These are phyloP conservation scores for Xerus rutilus DNA, from an alignment of 2,797 vertebrate species.

Conservation along the genomic window DNA sequence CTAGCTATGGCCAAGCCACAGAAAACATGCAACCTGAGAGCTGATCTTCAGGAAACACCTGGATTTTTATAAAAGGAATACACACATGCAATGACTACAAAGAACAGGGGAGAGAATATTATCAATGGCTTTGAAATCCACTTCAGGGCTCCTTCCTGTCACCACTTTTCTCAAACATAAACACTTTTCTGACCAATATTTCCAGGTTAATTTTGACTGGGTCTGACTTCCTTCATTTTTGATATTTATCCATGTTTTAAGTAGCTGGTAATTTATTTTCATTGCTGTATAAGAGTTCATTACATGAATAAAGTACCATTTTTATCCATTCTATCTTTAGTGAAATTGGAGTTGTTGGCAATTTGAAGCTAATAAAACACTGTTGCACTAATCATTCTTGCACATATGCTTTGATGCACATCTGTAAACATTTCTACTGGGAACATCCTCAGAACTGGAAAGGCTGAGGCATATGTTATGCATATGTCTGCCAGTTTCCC, in stretches of 20 bases:
- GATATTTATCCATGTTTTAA: not conserved
- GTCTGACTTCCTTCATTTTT: not conserved
- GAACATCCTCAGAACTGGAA: not conserved
- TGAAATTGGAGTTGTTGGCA: not conserved
- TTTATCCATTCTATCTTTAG: not conserved
- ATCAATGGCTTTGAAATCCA: fast-evolving
- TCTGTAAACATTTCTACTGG: not conserved
- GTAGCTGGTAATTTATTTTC: not conserved
- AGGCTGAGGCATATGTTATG: not conserved
- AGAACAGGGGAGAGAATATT: not conserved
- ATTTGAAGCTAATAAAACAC: not conserved
- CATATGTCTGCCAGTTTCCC: not conserved
- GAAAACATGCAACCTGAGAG: fast-evolving
- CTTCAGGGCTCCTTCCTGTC: not conserved
- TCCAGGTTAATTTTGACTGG: not conserved
- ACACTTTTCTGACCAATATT: not conserved
- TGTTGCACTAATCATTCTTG: not conserved
- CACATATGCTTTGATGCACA: not conserved
- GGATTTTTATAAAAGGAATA: not conserved
- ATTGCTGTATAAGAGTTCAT: not conserved
- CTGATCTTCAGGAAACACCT: not conserved
- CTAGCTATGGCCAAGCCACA: not conserved
- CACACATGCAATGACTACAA: not conserved
- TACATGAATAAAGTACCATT: not conserved
- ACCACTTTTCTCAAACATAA: not conserved